Percentiles rank a stretch among this genome's conserved stretches.
Evolutionary conservation across 2,888 invertebrate genomes (phyloP).

Genomic region (Erebia ligea): DNA sequence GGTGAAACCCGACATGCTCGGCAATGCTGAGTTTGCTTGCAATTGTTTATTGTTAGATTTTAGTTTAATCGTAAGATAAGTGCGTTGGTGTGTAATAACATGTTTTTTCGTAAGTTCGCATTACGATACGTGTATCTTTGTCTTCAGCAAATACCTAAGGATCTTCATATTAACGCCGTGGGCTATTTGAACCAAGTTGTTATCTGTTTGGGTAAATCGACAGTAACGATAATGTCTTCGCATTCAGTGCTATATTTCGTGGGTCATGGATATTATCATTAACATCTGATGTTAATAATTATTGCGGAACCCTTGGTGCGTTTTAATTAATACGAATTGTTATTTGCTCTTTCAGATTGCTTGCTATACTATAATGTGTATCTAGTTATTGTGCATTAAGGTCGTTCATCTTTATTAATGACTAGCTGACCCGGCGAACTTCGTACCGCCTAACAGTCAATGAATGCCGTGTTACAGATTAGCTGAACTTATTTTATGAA

Average conservation of each 20-base stretch:
- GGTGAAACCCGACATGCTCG: no score
- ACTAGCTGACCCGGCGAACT: no score
- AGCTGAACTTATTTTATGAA: no score
- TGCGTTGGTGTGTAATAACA: no score
- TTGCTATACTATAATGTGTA: neutral
- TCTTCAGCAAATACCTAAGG: conserved; percentile 19
- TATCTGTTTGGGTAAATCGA: conserved; percentile 20
- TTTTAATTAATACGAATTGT: conserved; percentile 18
- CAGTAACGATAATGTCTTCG: conserved; percentile 19
- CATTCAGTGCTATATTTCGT: conserved; percentile 15
- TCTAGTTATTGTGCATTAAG: neutral
- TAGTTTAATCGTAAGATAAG: no score
- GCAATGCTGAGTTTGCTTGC: no score
- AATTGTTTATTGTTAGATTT: no score
- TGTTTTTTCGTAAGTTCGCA: no score
- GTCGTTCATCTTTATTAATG: neutral
- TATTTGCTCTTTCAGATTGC: conserved; percentile 9
- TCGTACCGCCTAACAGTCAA: no score
- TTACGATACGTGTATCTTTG: neutral
- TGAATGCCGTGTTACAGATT: no score
- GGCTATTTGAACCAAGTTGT: conserved; percentile 18
- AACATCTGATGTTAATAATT: conserved; percentile 11
- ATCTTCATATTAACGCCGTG: conserved; percentile 11
- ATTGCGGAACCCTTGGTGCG: conserved; percentile 14
- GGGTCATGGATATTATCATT: conserved; percentile 18